Conservation (phyloP, 2,113 vertebrate genomes). For the Corydoras sp. region DNA sequence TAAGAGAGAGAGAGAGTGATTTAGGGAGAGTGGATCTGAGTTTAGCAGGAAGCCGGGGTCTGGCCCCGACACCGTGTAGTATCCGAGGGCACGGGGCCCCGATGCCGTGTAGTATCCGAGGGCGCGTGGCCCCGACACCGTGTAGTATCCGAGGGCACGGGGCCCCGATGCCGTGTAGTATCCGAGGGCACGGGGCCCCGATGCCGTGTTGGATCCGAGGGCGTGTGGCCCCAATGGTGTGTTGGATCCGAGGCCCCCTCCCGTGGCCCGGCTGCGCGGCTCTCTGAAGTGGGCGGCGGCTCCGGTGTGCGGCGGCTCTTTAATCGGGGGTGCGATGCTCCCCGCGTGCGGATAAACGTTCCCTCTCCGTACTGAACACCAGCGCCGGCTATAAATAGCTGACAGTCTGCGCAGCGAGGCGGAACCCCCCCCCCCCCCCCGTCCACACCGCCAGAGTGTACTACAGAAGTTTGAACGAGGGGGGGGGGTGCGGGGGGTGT, state of each 20-base stretch:
- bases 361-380: constrained; percentile 35
- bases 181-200: no score
- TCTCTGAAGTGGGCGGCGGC: constrained; percentile 7
- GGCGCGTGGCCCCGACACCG: no score
- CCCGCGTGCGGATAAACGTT: constrained; percentile 3
- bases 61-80: no score
- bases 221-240: no score
- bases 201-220: no score
- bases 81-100: no score
- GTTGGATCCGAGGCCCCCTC: constrained; percentile 26
- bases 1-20: no score
- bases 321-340: constrained; percentile 14
- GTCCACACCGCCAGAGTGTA: constrained; percentile 34
- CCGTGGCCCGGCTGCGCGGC: neutral
- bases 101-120: constrained; percentile 8
- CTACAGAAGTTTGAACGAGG: neutral
- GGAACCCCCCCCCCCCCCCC: constrained; percentile 23
- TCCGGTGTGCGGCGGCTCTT: neutral
- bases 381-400: constrained; percentile 44
- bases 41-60: no score
- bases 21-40: no score
- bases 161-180: neutral
- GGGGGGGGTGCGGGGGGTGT: no score
- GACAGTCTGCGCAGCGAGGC: constrained; percentile 30
- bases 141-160: no score